These are phyloP conservation scores for Magallana ariakensis DNA, from an alignment of 1,140 invertebrate species.

Conservation along the genomic window DNA sequence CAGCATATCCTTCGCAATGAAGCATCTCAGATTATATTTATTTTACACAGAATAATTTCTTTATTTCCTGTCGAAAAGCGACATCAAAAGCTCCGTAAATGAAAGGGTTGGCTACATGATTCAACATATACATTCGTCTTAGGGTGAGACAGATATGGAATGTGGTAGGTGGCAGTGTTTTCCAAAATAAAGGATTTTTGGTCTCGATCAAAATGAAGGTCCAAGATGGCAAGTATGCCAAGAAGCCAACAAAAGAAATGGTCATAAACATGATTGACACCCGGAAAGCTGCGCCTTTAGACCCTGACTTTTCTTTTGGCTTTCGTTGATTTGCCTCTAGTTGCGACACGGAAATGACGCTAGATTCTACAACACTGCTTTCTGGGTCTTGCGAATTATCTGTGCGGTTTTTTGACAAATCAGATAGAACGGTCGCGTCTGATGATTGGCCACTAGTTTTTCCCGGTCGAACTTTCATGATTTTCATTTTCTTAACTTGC, in stretches of 20 bases:
- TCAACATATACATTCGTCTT: constrained; percentile 38
- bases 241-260: constrained; percentile 36
- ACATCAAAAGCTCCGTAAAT: constrained; percentile 41
- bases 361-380: not conserved
- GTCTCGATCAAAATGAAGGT: constrained; percentile 38
- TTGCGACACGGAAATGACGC: not conserved
- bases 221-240: constrained; percentile 30
- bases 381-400: not conserved
- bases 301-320: not conserved
- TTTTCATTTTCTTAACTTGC: constrained; percentile 29
- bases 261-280: constrained; percentile 42
- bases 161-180: not conserved
- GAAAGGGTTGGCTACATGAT: constrained; percentile 44
- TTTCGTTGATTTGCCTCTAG: not conserved
- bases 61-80: constrained; percentile 20
- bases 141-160: constrained; percentile 31
- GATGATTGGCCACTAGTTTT: not conserved
- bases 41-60: constrained; percentile 6
- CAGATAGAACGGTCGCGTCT: not conserved
- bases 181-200: constrained; percentile 40
- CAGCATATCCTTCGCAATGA: too few species aligned
- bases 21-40: not conserved
- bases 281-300: not conserved
- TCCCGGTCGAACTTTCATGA: not conserved
- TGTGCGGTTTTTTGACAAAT: not conserved